A percentile compares a stretch with the other conserved stretches of the same genome.
phyloP scores from a whole-genome alignment of 2,113 vertebrate species.

The Accipiter virgatus region DNA sequence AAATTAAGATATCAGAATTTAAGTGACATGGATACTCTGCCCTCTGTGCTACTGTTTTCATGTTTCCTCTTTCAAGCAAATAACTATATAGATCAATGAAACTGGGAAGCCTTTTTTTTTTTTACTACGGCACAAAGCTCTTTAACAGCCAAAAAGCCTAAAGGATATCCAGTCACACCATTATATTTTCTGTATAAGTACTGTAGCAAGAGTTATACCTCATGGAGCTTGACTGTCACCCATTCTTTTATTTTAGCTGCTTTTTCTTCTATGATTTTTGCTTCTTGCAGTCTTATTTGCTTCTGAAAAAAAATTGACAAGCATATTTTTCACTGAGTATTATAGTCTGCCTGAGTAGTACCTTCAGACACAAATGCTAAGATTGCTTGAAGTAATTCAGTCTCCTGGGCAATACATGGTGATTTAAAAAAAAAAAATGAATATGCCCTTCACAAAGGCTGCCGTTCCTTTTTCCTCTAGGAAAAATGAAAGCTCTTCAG shows the following conservation, averaged over 20 bases:
- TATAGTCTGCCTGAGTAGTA: background rate
- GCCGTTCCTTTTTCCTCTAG: background rate
- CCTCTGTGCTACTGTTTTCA: background rate
- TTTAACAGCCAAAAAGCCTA: background rate
- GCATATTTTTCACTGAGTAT: constrained; percentile 3
- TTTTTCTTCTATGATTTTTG: constrained; percentile 97
- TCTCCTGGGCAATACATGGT: background rate
- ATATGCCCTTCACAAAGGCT: background rate
- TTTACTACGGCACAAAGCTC: background rate
- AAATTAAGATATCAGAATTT: background rate
- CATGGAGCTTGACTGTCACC: constrained; percentile 92
- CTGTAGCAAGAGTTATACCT: constrained; percentile 77
- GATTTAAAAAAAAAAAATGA: background rate
- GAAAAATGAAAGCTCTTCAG: background rate
- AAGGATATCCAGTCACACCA: background rate
- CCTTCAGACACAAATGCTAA: constrained; percentile 12
- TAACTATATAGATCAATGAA: background rate
- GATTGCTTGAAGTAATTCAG: background rate
- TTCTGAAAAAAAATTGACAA: constrained; percentile 80
- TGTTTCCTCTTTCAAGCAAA: background rate
- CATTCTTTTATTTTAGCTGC: constrained; percentile 99
- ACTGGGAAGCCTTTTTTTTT: background rate
- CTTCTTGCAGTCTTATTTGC: constrained; percentile 89
- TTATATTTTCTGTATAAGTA: background rate
- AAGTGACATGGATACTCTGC: background rate